Conservation (phyloP, 2,797 vertebrate genomes). For the Mallotus villosus region DNA sequence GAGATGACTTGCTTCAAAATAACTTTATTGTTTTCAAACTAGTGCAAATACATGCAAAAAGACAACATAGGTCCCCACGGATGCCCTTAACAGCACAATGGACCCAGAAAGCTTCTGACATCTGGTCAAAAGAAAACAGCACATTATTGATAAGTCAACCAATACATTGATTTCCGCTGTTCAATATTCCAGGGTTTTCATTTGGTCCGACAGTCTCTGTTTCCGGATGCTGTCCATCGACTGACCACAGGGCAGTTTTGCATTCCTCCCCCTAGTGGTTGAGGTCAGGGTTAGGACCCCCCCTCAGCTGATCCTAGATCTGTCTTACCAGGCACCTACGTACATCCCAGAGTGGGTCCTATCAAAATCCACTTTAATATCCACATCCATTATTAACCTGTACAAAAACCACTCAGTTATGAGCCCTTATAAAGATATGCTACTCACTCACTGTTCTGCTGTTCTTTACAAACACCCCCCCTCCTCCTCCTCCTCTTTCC, state of each 20-base stretch:
- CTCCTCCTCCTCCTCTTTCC: constrained; percentile 34
- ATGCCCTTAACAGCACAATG: constrained; percentile 28
- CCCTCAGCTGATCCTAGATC: constrained; percentile 34
- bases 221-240: constrained; percentile 17
- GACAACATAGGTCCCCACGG: constrained; percentile 49
- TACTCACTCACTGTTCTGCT: constrained; percentile 39
- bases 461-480: constrained; percentile 40
- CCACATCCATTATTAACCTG: constrained; percentile 73
- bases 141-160: constrained; percentile 2
- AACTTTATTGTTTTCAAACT: constrained; percentile 52
- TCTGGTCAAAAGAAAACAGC: constrained; percentile 26
- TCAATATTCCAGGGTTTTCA: constrained; percentile 13
- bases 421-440: constrained; percentile 56
- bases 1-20: constrained; percentile 56
- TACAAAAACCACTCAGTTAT: constrained; percentile 68
- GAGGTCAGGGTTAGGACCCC: background rate
- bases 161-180: constrained; percentile 17
- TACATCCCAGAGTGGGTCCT: constrained; percentile 37
- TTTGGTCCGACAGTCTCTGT: constrained; percentile 34
- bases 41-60: constrained; percentile 77
- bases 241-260: background rate
- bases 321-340: constrained; percentile 18
- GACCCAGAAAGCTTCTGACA: constrained; percentile 31
- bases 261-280: background rate
- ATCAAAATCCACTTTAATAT: constrained; percentile 45